Percentiles rank a stretch among this genome's conserved stretches.
Conservation (phyloP, 2,888 invertebrate species). For the Linnaemya vulpina region DNA sequence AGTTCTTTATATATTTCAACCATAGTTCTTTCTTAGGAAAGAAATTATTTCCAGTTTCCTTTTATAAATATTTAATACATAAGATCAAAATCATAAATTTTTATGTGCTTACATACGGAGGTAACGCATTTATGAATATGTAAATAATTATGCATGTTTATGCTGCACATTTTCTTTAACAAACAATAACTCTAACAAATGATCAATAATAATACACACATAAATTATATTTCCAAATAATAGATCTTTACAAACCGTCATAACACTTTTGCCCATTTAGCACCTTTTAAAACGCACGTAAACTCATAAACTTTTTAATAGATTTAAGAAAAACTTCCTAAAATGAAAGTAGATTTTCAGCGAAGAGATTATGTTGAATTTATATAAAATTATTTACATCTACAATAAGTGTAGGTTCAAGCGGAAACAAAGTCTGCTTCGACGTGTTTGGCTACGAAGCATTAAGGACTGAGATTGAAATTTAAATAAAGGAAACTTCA, state of each 20-base stretch:
- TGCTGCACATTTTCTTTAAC: constrained; percentile 14
- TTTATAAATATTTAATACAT: constrained; percentile 1
- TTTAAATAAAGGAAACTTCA: constrained; percentile 24
- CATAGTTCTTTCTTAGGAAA: neutral
- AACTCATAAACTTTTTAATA: constrained; percentile 28
- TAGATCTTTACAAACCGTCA: constrained; percentile 36
- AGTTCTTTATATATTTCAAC: constrained; percentile 11
- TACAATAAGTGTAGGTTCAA: too few species aligned
- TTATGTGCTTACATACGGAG: too few species aligned
- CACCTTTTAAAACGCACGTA: constrained; percentile 12
- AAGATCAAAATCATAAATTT: too few species aligned
- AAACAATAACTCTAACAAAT: neutral
- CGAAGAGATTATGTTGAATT: constrained; percentile 20
- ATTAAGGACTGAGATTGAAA: constrained; percentile 15
- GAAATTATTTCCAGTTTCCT: too few species aligned
- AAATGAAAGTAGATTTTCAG: neutral
- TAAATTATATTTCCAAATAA: constrained; percentile 23
- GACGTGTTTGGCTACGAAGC: neutral
- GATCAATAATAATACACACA: constrained; percentile 5
- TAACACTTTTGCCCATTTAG: constrained; percentile 44
- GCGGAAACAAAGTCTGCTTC: too few species aligned
- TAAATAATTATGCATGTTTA: too few species aligned
- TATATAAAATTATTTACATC: constrained; percentile 22
- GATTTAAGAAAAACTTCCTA: neutral
- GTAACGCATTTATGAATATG: too few species aligned